Percentiles rank a stretch among this genome's conserved stretches.
phyloP scores from a whole-genome alignment of 2,888 invertebrate genomes.

The Protonemura montana region DNA sequence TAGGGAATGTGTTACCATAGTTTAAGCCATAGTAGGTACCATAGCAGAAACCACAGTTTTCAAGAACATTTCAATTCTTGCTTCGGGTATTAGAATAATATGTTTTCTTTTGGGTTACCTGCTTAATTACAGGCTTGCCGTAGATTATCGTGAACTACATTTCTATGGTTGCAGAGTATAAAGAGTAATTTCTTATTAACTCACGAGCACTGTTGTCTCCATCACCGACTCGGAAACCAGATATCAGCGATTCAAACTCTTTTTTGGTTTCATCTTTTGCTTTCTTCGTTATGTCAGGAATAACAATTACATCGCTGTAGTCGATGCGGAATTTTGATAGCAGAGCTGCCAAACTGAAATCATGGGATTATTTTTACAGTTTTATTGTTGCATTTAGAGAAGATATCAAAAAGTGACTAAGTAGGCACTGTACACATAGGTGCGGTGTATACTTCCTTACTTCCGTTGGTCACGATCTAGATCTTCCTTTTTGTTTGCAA shows the following conservation, averaged over 20 bases:
- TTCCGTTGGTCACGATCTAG: slow-evolving; percentile 61
- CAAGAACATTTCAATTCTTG: too few relatives aligned
- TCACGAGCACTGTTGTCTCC: slow-evolving; percentile 46
- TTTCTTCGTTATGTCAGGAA: slow-evolving; percentile 63
- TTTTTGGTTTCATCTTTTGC: slow-evolving; percentile 58
- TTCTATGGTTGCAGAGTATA: too few relatives aligned
- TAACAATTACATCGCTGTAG: slow-evolving; percentile 64
- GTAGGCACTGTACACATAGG: not conserved
- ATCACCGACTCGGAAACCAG: slow-evolving; percentile 53
- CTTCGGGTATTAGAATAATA: too few relatives aligned
- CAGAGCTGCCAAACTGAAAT: slow-evolving; percentile 64
- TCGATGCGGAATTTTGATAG: slow-evolving; percentile 68
- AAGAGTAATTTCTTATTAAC: too few relatives aligned
- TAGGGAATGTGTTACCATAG: too few relatives aligned
- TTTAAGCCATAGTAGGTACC: too few relatives aligned
- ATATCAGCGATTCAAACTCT: slow-evolving; percentile 56
- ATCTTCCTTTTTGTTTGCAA: slow-evolving; percentile 60
- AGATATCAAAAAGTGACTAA: not conserved
- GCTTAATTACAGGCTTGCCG: too few relatives aligned
- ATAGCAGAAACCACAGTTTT: too few relatives aligned
- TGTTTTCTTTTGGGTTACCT: too few relatives aligned
- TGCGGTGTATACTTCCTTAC: slow-evolving; percentile 56
- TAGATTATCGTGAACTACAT: too few relatives aligned
- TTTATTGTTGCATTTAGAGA: not conserved
- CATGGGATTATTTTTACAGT: not conserved